Evolutionary conservation across 2,113 vertebrate genomes (phyloP).

Genomic region (Myrmecobius fasciatus): DNA sequence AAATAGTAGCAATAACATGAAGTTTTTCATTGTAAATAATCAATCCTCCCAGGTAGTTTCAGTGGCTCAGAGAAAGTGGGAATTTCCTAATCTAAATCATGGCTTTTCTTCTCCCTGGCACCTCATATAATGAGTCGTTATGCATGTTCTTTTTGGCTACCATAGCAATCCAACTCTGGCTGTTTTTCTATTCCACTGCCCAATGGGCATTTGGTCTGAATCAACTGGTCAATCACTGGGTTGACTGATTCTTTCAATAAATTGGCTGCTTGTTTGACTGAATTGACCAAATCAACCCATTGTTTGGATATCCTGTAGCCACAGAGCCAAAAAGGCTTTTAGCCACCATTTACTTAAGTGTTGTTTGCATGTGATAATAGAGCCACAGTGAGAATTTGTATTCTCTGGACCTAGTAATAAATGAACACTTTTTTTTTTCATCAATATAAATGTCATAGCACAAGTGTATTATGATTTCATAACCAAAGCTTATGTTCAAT

Average conservation of each 20-base stretch:
- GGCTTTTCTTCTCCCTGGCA: constrained; percentile 61
- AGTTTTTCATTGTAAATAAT: neutral
- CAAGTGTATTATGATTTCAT: constrained; percentile 44
- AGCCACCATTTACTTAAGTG: constrained; percentile 71
- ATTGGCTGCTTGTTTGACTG: neutral
- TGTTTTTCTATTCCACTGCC: neutral
- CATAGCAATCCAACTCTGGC: neutral
- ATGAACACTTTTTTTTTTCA: constrained; percentile 46
- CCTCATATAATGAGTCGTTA: constrained; percentile 54
- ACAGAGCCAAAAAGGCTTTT: constrained; percentile 29
- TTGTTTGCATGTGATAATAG: constrained; percentile 67
- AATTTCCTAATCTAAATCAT: neutral
- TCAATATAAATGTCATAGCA: constrained; percentile 73
- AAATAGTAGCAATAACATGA: neutral
- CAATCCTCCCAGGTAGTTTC: neutral
- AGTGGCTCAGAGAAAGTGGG: neutral
- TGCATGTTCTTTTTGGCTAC: constrained; percentile 59
- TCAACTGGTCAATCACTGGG: constrained; percentile 23
- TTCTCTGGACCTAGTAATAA: constrained; percentile 71
- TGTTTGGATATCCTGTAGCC: neutral
- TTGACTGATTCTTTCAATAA: constrained; percentile 5
- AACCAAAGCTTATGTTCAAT: constrained; percentile 35
- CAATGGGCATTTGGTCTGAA: neutral
- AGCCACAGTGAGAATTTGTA: constrained; percentile 66
- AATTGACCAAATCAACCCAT: constrained; percentile 34